phyloP scores from a whole-genome alignment of 2,113 vertebrate genomes.

The Haplochromis burtoni region DNA sequence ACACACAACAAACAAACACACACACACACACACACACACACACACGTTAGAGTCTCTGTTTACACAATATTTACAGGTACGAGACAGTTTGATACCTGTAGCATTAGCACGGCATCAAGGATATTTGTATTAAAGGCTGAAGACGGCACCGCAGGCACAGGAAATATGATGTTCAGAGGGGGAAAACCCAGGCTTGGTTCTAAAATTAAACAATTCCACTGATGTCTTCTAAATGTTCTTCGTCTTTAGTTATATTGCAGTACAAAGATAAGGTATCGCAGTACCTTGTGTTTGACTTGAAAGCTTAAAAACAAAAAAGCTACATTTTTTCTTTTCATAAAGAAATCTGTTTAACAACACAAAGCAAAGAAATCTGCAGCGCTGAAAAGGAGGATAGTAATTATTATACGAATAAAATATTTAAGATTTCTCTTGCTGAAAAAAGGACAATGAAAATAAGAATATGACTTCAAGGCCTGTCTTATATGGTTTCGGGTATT shows the following conservation, averaged over 20 bases:
- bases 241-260: not conserved
- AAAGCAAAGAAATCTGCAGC: not conserved
- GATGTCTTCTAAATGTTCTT: constrained; percentile 36
- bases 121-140: constrained; percentile 35
- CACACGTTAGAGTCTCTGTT: not conserved
- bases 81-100: not conserved
- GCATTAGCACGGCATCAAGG: not conserved
- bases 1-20: not conserved
- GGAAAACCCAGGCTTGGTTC: constrained; percentile 43
- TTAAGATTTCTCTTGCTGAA: not conserved
- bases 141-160: constrained; percentile 32
- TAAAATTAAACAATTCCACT: constrained; percentile 42
- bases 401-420: not conserved
- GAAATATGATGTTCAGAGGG: constrained; percentile 60
- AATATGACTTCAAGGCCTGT: not conserved
- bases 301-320: not conserved
- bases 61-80: not conserved
- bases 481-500: not conserved
- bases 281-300: not conserved
- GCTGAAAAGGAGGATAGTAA: not conserved
- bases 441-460: not conserved
- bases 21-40: not conserved
- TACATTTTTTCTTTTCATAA: not conserved
- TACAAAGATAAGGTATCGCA: not conserved
- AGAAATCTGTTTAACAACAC: not conserved